Base-by-base conservation (phyloP, 2,113 vertebrate genomes). In the Apaloderma vittatum region DNA sequence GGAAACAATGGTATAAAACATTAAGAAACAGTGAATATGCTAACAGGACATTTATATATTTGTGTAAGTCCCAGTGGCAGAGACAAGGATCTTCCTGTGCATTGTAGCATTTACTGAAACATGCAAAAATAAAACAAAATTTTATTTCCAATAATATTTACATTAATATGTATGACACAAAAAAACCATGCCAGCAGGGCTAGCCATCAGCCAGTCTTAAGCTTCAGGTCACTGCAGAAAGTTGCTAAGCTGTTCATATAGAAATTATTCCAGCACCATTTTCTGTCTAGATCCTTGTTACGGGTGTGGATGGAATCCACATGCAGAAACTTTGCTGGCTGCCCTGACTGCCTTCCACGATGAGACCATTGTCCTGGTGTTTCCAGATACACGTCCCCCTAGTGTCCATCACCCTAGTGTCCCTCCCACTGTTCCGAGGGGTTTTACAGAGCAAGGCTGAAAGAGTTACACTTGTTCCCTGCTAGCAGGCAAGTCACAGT, bases 401-500 rank as follows among this genome's bases (percentile, higher is more conserved):
- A 4, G 12, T 18, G 40, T 51, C 49, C 52, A n/a, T n/a, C 86
- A 9, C 12, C 1, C 22, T 24, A 4, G 12, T 18, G 40, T 51
- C 49, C 52, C 51, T 9, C 11, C 20, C 22, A 73, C 46, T 89
- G 73, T 45, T 68, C 17, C 13, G 51, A 54, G 61, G 75, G 46
- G 11, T 22, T 66, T 84, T 48, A 48, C 34, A 59, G 92, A 49
- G 79, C 58, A 32, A 68, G 51, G 63, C 85, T 73, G 72, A 86
- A 83, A 75, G 68, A 48, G 68, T 77, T 68, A 26, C n/a, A 8
- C 59, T 84, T 36, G 49, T 67, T 91, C 61, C 68, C 66, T 65
- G 65, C 61, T 92, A 91, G 94, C 73, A 88, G 88, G 68, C 94
- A 84, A 92, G 90, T 91, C 95, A 54, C 65, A 54, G 57, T 1